A percentile compares a stretch with the other conserved stretches of the same genome.
These are phyloP conservation scores for Chouioia cunea DNA, from an alignment of 2,888 invertebrate genomes.

Conservation along the genomic window DNA sequence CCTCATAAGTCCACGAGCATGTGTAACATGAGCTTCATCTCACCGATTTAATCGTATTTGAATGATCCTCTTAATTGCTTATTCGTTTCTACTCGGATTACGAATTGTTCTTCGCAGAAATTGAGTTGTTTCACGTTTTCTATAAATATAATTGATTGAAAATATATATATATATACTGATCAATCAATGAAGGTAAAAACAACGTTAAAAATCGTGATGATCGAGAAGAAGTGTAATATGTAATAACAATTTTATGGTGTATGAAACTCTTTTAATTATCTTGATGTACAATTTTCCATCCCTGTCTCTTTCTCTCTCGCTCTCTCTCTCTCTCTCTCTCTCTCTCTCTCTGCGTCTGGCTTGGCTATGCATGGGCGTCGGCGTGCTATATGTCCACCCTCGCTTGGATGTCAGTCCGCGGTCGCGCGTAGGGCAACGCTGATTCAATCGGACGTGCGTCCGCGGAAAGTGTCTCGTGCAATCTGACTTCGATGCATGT, in stretches of 20 bases:
- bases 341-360: too few relatives aligned
- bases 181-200: too few relatives aligned
- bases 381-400: neutral
- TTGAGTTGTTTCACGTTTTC: neutral
- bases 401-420: constrained; percentile 17
- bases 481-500: constrained; percentile 47
- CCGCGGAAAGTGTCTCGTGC: constrained; percentile 44
- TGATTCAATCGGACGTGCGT: constrained; percentile 44
- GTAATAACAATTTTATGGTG: neutral
- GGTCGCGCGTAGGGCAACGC: constrained; percentile 12
- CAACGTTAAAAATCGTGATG: too few relatives aligned
- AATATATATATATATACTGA: too few relatives aligned
- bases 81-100: constrained; percentile 11
- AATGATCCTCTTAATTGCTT: constrained; percentile 17
- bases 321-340: constrained; percentile 1
- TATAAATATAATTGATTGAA: too few relatives aligned
- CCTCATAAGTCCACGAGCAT: neutral
- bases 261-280: constrained; percentile 29
- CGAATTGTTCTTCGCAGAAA: neutral
- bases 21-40: constrained; percentile 26
- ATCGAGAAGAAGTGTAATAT: too few relatives aligned
- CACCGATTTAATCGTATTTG: constrained; percentile 23
- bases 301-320: neutral
- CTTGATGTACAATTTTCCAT: constrained; percentile 30
- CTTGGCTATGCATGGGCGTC: neutral